Base-by-base conservation (phyloP, 2,797 vertebrate genomes). In the Potorous gilbertii region DNA sequence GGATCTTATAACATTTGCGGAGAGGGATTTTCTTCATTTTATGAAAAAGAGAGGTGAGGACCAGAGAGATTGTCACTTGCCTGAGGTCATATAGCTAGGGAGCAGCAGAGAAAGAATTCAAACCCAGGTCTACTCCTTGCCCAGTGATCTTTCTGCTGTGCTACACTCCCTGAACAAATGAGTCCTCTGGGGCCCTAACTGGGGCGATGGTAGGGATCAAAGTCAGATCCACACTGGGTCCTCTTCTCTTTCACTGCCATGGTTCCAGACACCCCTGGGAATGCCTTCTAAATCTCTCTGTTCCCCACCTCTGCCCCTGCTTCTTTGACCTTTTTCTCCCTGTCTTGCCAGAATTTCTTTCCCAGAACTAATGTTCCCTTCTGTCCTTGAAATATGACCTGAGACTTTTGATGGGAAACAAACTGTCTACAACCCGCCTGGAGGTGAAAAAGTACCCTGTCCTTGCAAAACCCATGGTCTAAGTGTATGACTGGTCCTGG, bases 381-480 rank as follows among this genome's bases (percentile, higher is more conserved):
- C 96, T 96, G 98, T 97, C 98, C 98, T 98, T 98, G 98, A 98
- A 95, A 98, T 97, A 95, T 97, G 97, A 98, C 97, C 97, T 97
- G 87, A 96, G 95, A 54, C 62, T 95, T 96, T 97, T 97, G 93
- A 95, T 97, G 96, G 94, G 95, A 94, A 97, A 95, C 90, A 93
- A 91, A 96, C 96, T 95, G 95, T 97, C 93, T 16, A 28, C 46
- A 90, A 89, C 54, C 95, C 94, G 62, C 59, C 13, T 31, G 12
- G 59, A 93, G 55, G 57, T 91, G 92, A 91, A 96, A 96, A 96
- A 97, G 95, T 34, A 5, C 54, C 81, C 91, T 96, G 94, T 56
- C 81, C 46, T 46, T 87, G 92, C 46, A 40, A 1, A 55, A 92
- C 56, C 6, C 96, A 93, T 90, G 52, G 52, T 40, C 94, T 40